Percentiles rank a stretch among this genome's conserved stretches.
phyloP scores from a whole-genome alignment of 2,888 invertebrate species.

The Myathropa florea region DNA sequence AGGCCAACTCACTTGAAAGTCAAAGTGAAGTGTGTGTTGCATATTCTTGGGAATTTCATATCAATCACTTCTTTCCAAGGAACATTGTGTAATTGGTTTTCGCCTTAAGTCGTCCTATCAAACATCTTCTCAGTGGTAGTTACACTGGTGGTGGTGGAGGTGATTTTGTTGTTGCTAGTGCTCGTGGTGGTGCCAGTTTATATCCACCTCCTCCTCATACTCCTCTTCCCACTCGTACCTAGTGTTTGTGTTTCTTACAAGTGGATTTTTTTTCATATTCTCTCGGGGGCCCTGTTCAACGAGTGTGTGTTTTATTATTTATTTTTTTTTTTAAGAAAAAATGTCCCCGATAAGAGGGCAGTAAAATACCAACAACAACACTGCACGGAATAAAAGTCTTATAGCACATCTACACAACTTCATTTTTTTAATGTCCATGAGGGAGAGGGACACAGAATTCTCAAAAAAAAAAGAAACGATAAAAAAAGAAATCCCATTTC shows the following conservation, averaged over 20 bases:
- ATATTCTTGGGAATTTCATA: constrained; percentile 46
- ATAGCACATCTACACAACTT: constrained; percentile 16
- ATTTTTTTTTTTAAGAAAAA: background rate
- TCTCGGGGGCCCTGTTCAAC: constrained; percentile 16
- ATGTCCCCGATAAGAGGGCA: constrained; percentile 71
- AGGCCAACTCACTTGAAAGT: background rate
- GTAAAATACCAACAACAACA: constrained; percentile 58
- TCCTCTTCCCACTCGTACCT: background rate
- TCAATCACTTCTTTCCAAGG: constrained; percentile 64
- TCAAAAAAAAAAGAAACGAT: constrained; percentile 53
- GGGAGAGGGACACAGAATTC: constrained; percentile 52
- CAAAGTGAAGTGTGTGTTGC: constrained; percentile 1
- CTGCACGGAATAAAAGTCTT: constrained; percentile 32
- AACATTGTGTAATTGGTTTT: constrained; percentile 69
- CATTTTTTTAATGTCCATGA: constrained; percentile 53
- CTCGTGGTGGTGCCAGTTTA: background rate
- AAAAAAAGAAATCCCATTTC: constrained; percentile 55
- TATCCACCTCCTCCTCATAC: background rate
- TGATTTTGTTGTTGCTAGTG: background rate
- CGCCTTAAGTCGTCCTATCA: constrained; percentile 68
- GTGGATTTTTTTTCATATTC: constrained; percentile 39
- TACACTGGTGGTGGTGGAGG: background rate
- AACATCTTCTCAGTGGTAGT: constrained; percentile 8
- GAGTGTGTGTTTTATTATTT: constrained; percentile 11
- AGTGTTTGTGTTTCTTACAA: constrained; percentile 61